phyloP scores from a whole-genome alignment of 2,113 vertebrate species.

The Benitochromis conjunctus region DNA sequence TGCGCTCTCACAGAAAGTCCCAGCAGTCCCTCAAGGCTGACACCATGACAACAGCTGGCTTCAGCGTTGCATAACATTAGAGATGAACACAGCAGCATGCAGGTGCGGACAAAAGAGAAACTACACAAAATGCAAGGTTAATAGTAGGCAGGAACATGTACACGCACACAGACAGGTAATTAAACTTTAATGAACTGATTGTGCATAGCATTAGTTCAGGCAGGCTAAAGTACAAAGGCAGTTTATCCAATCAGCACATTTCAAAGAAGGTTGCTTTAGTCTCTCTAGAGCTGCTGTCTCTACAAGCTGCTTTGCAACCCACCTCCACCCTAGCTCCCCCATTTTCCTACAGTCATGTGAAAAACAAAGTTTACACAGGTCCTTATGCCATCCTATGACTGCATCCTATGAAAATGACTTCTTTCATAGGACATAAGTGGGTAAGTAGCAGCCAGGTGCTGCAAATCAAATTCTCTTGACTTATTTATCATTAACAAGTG shows the following conservation, averaged over 20 bases:
- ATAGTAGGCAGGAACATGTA: neutral
- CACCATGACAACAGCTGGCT: slow-evolving; percentile 41
- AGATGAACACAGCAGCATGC: slow-evolving; percentile 4
- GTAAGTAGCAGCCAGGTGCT: neutral
- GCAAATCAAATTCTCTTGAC: neutral
- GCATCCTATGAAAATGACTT: neutral
- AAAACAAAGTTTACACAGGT: neutral
- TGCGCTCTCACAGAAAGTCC: slow-evolving; percentile 4
- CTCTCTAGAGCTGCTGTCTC: neutral
- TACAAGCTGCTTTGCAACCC: neutral
- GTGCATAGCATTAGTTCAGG: neutral
- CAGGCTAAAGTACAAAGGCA: neutral
- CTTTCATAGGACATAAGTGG: neutral
- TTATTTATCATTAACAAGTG: neutral
- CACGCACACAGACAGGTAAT: neutral
- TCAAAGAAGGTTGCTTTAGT: neutral
- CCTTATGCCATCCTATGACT: neutral
- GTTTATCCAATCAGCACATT: neutral
- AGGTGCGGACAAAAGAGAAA: neutral
- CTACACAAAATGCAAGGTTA: neutral
- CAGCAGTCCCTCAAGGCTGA: slow-evolving; percentile 28
- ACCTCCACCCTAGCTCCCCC: neutral
- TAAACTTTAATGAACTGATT: neutral
- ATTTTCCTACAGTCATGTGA: neutral
- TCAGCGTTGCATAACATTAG: neutral